Percentiles rank a stretch among this genome's conserved stretches.
Conservation (phyloP, 1,140 invertebrate species). For the Drosophila mojavensis region DNA sequence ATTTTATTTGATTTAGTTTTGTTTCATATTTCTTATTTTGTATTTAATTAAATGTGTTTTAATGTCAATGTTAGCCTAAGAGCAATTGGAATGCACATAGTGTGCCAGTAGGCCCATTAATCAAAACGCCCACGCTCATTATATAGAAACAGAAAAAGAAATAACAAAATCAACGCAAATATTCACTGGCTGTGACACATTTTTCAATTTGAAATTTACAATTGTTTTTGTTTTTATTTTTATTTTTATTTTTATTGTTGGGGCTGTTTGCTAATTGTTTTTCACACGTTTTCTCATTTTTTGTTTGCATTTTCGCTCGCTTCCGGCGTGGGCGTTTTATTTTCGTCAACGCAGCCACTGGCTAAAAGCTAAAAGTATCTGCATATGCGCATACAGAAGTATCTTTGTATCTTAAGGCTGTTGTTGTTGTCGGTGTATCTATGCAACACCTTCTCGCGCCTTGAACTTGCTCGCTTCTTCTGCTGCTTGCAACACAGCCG, state of each 20-base stretch:
- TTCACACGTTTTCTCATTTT: slow-evolving; percentile 44
- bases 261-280: slow-evolving; percentile 25
- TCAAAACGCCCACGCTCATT: slow-evolving; percentile 68
- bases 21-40: not conserved
- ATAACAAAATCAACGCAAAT: slow-evolving; percentile 23
- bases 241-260: slow-evolving; percentile 7
- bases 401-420: slow-evolving; percentile 6
- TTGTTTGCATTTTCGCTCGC: slow-evolving; percentile 22
- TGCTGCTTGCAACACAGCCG: slow-evolving; percentile 37
- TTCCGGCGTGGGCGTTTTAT: slow-evolving; percentile 66
- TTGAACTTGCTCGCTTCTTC: slow-evolving; percentile 63
- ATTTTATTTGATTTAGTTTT: not conserved
- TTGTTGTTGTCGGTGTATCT: slow-evolving; percentile 5
- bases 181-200: slow-evolving; percentile 60
- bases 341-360: slow-evolving; percentile 37
- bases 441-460: slow-evolving; percentile 40
- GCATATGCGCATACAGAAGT: slow-evolving; percentile 1
- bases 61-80: slow-evolving; percentile 16
- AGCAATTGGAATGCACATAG: not conserved
- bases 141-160: slow-evolving; percentile 47
- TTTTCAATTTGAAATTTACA: slow-evolving; percentile 54
- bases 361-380: slow-evolving; percentile 1
- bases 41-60: slow-evolving; percentile 18
- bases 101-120: slow-evolving; percentile 41
- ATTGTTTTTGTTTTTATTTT: slow-evolving; percentile 13